Evolutionary conservation across 2,797 vertebrate genomes (phyloP).

Genomic region (Graptemys geographica): DNA sequence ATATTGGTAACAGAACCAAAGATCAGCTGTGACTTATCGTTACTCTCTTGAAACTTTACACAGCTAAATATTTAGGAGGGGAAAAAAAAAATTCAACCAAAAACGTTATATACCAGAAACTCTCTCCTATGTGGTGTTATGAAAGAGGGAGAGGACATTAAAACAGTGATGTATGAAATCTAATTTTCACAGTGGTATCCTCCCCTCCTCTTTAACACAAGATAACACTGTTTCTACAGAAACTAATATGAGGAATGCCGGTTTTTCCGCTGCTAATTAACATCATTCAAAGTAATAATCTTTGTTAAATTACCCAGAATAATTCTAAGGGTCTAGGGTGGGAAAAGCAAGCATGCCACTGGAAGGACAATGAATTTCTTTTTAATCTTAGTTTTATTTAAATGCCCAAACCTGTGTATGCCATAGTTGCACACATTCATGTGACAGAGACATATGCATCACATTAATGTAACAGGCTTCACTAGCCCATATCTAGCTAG

Average conservation of each 20-base stretch:
- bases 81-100: neutral
- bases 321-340: neutral
- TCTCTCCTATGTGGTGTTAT: neutral
- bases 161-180: accelerated
- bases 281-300: neutral
- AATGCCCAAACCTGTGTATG: neutral
- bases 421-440: neutral
- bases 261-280: neutral
- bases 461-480: neutral
- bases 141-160: neutral
- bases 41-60: slow-evolving; percentile 96
- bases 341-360: neutral
- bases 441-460: accelerated
- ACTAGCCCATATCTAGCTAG: accelerated
- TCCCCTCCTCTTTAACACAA: neutral
- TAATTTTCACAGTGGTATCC: neutral
- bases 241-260: neutral
- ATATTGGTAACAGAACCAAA: slow-evolving; percentile 92
- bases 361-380: neutral
- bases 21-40: slow-evolving; percentile 92
- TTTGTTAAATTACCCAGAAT: neutral
- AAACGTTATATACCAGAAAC: neutral
- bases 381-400: neutral
- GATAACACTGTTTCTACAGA: neutral
- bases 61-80: slow-evolving; percentile 82